Base-by-base conservation (phyloP, 2,888 invertebrate genomes). In the Hedya salicella region DNA sequence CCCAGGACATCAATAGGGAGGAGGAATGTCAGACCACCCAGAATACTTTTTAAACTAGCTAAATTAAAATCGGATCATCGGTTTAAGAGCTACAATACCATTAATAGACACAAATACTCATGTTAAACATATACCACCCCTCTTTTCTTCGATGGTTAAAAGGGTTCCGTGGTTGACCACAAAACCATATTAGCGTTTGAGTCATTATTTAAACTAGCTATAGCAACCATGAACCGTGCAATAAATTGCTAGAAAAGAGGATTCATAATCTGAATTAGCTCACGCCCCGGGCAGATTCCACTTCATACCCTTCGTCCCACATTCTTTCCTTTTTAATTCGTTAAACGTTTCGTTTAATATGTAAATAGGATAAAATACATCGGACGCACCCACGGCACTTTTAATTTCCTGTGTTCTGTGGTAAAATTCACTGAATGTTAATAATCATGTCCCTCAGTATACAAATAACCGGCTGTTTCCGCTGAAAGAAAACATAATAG, bases 1-100 rank as follows among this genome's bases (percentile, higher is more conserved):
- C 19, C 13, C 48, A 21, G 13, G 19, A 1, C 48, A 21, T 21
- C 48, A 48, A 48, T 21, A 48, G 48, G 48, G 2, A 48, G 48
- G 21, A 48, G 48, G 48, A 48, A 48, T 48, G 48, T 48, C 21
- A 19, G 21, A 48, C 48, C 21, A 48, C 48, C 21, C 48, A n/a
- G 21, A 21, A 46, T 16, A 21, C 19, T 3, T 46, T 21, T n/a
- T 19, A 48, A 21, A 48, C 13, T 21, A 19, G 19, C 4, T 19
- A 21, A 3, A 19, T 21, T 1, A 48, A 48, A 2, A n/a, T n/a
- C n/a, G n/a, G n/a, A n/a, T n/a, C n/a, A n/a, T n/a, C n/a, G 25
- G 5, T 25, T 25, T 25, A 25, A 25, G 25, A 25, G 25, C n/a
- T n/a, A n/a, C n/a, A n/a, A n/a, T n/a, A n/a, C n/a, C n/a, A n/a